Base-by-base conservation (phyloP, 2,888 invertebrate genomes). In the Oligia fasciuncula region DNA sequence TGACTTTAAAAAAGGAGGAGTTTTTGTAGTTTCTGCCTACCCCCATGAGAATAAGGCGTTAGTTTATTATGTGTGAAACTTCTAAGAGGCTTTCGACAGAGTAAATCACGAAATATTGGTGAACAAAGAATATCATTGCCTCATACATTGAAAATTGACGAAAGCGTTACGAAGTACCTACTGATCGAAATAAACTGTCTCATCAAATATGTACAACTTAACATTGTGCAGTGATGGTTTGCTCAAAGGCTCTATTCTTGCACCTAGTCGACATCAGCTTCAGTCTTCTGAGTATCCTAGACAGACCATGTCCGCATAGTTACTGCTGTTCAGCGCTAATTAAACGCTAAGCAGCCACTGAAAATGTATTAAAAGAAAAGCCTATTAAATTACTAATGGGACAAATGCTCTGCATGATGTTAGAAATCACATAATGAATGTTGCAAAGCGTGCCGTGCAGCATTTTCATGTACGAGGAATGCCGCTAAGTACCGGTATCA, bases 181-280 rank as follows among this genome's bases (percentile, higher is more conserved):
- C 4, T 62, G 9, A 51, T 14, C 11, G 62, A 40, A 40, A 19
- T 6, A 40, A 43, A 40, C n/a, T 8, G 1, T 40, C 8, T 49
- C 0, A 43, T 68, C 6, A 19, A n/a, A 65, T 19, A 60, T 54
- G 17, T 62, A 57, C 9, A 43, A 43, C 17, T 35, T 49, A 4
- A 19, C 6, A 11, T 14, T 54, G 29, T 54, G 14, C 9, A 4
- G 43, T 19, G 49, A 43, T 14, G 46, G n/a, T 54, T 54, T 68
- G 14, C 51, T 14, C 13, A n/a, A 54, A 70, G 70, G 78, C 14
- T 14, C n/a, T 63, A 54, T 69, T 54, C 43, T 77, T 54, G 62
- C 8, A 1, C 62, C 62, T 8, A 62, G 43, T 69, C 11, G 6
- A 13, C 13, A 46, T 35, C 2, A 66, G 29, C 17, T 75, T 76